Conservation (phyloP, 2,113 vertebrate genomes). For the Dasyornis broadbenti region DNA sequence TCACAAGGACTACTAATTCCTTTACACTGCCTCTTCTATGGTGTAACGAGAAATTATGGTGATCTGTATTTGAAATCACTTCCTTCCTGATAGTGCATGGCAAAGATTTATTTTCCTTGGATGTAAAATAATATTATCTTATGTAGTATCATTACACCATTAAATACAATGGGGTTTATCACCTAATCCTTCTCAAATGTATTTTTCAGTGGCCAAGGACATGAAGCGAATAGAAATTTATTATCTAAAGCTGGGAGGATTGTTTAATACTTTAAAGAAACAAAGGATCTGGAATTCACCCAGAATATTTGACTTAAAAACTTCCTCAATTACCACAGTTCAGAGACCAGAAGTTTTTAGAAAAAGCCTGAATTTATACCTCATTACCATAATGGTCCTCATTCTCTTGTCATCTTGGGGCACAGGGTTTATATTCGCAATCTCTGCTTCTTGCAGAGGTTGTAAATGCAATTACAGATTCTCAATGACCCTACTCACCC, state of each 20-base stretch:
- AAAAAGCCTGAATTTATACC: neutral
- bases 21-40: neutral
- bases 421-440: neutral
- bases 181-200: neutral
- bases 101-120: neutral
- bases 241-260: neutral
- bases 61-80: neutral
- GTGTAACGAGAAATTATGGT: neutral
- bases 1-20: neutral
- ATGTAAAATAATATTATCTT: neutral
- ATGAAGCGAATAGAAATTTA: neutral
- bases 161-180: neutral
- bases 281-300: neutral
- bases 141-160: neutral
- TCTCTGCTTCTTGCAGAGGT: neutral
- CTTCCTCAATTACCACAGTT: neutral
- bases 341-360: neutral
- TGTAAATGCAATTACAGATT: neutral
- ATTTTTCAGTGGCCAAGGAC: neutral
- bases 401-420: neutral
- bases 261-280: neutral
- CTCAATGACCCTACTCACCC: neutral
- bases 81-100: neutral
- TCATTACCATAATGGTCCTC: neutral
- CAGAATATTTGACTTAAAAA: neutral